Evolutionary conservation across 2,113 vertebrate species (phyloP), one percentile per base, ranked within the genome.

Genomic region (Erythrocebus patas): DNA sequence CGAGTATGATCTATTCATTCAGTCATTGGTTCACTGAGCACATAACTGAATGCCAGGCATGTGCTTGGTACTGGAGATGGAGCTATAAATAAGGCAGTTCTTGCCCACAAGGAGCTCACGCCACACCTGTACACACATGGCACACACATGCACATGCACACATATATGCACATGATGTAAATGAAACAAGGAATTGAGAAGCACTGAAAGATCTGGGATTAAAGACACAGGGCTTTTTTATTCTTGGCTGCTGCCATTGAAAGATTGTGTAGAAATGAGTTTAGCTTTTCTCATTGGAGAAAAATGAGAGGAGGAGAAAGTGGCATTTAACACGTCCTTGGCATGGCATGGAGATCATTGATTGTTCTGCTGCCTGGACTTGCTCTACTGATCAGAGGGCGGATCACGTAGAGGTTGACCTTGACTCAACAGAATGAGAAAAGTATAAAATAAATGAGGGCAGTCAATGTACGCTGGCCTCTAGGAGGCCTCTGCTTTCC

Each of bases 301-400:
- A 95, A 64, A 93, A 72, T 11, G 12, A 89, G 57, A 92, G 17
- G 50, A 95, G 59, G 68, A 90, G 55, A 91, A 86, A 0, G 0
- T 96, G 97, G 83, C 20, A 0, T 45, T 97, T 48, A 55, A 79
- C 89, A 72, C 6, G 32, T 93, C 73, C 70, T 70, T 84, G 95
- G 80, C 96, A 43, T 90, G 61, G 95, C 70, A 0, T 76, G 61
- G 91, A n/a, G 6, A 7, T 96, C 4, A 1, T 95, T 57, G 23
- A 55, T 97, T 27, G 16, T 78, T 94, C 97, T 98, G 95, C 96
- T 96, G 35, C 0, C 0, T 97, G 59, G 23, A 45, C 92, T 97
- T 98, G 97, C 88, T 96, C 96, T 98, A 66, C 97, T 27, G 82
- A 45, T 73, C 72, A 83, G 94, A 95, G 88, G 95, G 92, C 89